Evolutionary conservation across 2,888 invertebrate species (phyloP), one percentile per base, ranked within the genome.

Genomic region (Ametastegia equiseti): DNA sequence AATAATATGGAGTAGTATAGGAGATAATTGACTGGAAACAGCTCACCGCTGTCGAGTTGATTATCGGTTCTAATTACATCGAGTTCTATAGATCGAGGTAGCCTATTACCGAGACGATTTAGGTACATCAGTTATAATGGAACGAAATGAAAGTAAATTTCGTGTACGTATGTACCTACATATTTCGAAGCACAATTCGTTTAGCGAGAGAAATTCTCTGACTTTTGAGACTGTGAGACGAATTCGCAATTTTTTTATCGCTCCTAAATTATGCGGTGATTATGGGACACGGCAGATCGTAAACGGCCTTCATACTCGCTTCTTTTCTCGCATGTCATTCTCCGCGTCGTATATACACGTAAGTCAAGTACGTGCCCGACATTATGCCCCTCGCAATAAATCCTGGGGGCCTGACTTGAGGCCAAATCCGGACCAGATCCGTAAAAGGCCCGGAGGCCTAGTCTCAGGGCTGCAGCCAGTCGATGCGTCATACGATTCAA

Each of bases 311-410:
- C 60, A 27, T 60, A 60, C 30, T 60, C 11, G 60, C 60, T 60
- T 60, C 27, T 60, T 60, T 60, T 60, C n/a, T n/a, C 60, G 60
- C 60, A 13, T 60, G 60, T 60, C 60, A 60, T 60, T 60, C 30
- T 60, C 6, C 27, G 60, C 30, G 60, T 30, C n/a, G n/a, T n/a
- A n/a, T n/a, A n/a, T n/a, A n/a, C n/a, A n/a, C n/a, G n/a, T n/a
- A n/a, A n/a, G n/a, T n/a, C n/a, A n/a, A n/a, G 42, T 42, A 6
- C 42, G 6, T 7, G n/a, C 54, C n/a, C 54, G 6, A n/a, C 5
- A 5, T 42, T 42, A 9, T n/a, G 42, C 42, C 42, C 42, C 42
- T 9, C 42, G 42, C 42, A 42, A 42, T 9, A 9, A 9, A n/a
- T n/a, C n/a, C 42, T 9, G 5, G 42, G 42, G 42, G 9, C 9